Evolutionary conservation across 2,113 vertebrate genomes (phyloP).

Genomic region (Pao palembangensis): DNA sequence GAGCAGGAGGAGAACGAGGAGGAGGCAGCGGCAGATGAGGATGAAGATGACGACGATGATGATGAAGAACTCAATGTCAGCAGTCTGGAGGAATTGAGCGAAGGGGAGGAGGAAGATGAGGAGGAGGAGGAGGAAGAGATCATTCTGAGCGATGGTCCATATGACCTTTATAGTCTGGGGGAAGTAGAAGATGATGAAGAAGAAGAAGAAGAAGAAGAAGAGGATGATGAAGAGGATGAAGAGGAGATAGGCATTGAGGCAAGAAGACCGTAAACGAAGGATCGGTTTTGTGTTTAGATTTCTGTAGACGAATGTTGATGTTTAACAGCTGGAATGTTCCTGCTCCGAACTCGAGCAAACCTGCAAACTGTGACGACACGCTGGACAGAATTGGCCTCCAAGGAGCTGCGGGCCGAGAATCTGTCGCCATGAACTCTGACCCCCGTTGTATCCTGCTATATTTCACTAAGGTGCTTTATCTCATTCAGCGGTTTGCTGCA

Average conservation of each 20-base stretch:
- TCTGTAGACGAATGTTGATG: too few relatives aligned
- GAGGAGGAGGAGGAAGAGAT: constrained; percentile 17
- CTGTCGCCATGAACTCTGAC: neutral
- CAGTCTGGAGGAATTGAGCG: constrained; percentile 58
- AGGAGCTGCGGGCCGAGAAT: neutral
- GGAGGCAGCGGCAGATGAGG: constrained; percentile 33
- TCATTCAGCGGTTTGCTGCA: too few relatives aligned
- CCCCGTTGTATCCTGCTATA: neutral
- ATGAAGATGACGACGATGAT: constrained; percentile 27
- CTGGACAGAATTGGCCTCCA: too few relatives aligned
- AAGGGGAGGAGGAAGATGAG: constrained; percentile 53
- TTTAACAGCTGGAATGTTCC: too few relatives aligned
- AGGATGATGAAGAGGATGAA: neutral
- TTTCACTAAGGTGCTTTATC: neutral
- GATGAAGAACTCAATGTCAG: constrained; percentile 48
- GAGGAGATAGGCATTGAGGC: constrained; percentile 7
- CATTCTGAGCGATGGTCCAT: constrained; percentile 14
- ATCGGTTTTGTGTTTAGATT: too few relatives aligned
- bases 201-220: neutral
- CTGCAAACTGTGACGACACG: too few relatives aligned
- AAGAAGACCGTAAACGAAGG: neutral
- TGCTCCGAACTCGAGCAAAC: too few relatives aligned
- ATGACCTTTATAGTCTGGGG: constrained; percentile 43
- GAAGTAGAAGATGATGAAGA: constrained; percentile 48
- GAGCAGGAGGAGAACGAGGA: constrained; percentile 42